Conservation (phyloP, 2,888 invertebrate genomes). For the Macrophya alboannulata region DNA sequence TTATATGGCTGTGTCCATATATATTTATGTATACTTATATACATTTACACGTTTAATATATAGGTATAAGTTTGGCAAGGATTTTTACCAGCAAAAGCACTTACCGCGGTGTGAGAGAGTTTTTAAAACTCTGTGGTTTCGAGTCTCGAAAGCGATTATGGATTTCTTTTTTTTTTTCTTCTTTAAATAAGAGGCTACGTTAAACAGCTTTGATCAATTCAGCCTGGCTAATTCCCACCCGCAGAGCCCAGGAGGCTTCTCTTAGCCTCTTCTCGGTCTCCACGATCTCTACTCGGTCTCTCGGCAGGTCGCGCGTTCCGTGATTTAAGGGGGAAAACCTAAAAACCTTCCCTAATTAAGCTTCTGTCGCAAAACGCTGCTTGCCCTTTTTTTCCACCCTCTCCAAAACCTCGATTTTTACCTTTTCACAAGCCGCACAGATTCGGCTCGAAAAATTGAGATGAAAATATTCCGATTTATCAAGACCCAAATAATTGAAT, state of each 20-base stretch:
- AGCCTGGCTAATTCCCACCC: slow-evolving; percentile 74
- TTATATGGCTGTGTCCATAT: background rate
- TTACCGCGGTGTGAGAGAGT: slow-evolving; percentile 49
- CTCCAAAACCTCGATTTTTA: slow-evolving; percentile 32
- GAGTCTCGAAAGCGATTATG: slow-evolving; percentile 73
- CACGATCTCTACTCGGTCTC: slow-evolving; percentile 35
- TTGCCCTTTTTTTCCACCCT: slow-evolving; percentile 69
- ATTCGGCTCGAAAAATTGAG: background rate
- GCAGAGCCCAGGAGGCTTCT: slow-evolving; percentile 63
- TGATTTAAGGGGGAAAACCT: slow-evolving; percentile 75
- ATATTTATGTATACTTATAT: background rate
- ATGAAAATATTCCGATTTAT: background rate
- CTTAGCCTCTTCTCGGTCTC: slow-evolving; percentile 26
- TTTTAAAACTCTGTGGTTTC: slow-evolving; percentile 62
- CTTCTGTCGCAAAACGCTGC: slow-evolving; percentile 71
- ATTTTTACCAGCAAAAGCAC: slow-evolving; percentile 51
- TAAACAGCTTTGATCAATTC: slow-evolving; percentile 78
- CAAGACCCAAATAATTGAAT: background rate
- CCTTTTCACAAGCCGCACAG: slow-evolving; percentile 1
- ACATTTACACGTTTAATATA: background rate
- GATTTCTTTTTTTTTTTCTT: slow-evolving; percentile 73
- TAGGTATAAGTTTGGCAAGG: slow-evolving; percentile 22
- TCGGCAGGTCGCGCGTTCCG: slow-evolving; percentile 69
- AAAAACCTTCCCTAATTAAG: slow-evolving; percentile 79
- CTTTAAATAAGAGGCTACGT: slow-evolving; percentile 75